Evolutionary conservation across 2,888 invertebrate species (phyloP).

Genomic region (Dynastes maya): DNA sequence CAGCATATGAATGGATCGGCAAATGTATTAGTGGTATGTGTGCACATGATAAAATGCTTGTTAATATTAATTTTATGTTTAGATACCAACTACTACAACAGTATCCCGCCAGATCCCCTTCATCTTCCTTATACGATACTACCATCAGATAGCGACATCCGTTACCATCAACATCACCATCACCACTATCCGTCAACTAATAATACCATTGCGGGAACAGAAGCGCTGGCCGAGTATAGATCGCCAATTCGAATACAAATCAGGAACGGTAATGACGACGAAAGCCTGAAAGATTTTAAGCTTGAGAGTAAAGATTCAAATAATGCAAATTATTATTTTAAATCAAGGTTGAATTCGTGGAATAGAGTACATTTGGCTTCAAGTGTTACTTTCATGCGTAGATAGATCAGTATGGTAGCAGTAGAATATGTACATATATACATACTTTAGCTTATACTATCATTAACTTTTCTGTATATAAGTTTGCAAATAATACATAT

Average conservation of each 20-base stretch:
- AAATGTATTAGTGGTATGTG: slow-evolving; percentile 61
- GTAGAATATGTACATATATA: slow-evolving; percentile 26
- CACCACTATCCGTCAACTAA: slow-evolving; percentile 22
- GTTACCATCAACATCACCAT: slow-evolving; percentile 29
- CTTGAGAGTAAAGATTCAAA: neutral
- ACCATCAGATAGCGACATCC: slow-evolving; percentile 32
- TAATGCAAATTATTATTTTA: slow-evolving; percentile 23
- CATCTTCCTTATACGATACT: slow-evolving; percentile 33
- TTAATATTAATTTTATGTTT: slow-evolving; percentile 49
- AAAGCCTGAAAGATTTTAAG: slow-evolving; percentile 14
- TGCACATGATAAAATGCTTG: slow-evolving; percentile 55
- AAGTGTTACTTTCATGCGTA: slow-evolving; percentile 50
- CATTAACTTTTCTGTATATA: slow-evolving; percentile 37
- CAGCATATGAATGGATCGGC: slow-evolving; percentile 65
- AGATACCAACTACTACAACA: slow-evolving; percentile 42
- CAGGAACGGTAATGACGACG: slow-evolving; percentile 38
- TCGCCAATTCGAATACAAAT: slow-evolving; percentile 33
- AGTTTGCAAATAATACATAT: slow-evolving; percentile 37
- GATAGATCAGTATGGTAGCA: slow-evolving; percentile 29
- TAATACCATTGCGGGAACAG: slow-evolving; percentile 18
- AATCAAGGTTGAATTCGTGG: slow-evolving; percentile 39
- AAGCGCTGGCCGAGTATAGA: slow-evolving; percentile 5
- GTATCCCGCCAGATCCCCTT: slow-evolving; percentile 35
- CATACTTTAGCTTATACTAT: slow-evolving; percentile 29
- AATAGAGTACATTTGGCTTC: slow-evolving; percentile 49